These are phyloP conservation scores for Phyllotreta cruciferae DNA, from an alignment of 2,888 invertebrate genomes.

Conservation along the genomic window DNA sequence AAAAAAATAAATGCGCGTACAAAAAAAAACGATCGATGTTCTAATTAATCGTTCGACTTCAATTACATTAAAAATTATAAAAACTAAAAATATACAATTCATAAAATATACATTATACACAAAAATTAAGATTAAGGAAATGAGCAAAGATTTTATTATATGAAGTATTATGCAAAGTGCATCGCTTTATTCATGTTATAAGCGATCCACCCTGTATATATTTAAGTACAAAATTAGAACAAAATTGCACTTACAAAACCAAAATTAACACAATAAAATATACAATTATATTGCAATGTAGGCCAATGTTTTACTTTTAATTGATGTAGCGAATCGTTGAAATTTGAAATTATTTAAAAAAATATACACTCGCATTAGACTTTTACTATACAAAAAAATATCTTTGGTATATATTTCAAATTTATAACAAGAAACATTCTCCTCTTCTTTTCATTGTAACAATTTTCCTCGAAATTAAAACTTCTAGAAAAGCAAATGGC, in stretches of 20 bases:
- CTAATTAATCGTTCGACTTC: conserved; percentile 9
- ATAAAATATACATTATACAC: conserved; percentile 47
- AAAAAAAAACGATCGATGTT: conserved; percentile 31
- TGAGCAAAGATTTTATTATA: conserved; percentile 42
- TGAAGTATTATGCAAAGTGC: too few species aligned
- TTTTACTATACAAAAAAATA: conserved; percentile 58
- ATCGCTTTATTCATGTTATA: conserved; percentile 24
- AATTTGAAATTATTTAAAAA: conserved; percentile 49
- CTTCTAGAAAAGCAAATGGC: conserved; percentile 25
- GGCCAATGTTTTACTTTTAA: conserved; percentile 35
- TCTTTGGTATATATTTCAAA: conserved; percentile 59
- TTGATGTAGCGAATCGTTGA: conserved; percentile 45
- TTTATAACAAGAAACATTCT: conserved; percentile 55
- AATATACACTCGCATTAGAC: conserved; percentile 55
- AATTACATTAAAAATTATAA: conserved; percentile 19
- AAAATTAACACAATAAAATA: conserved; percentile 36
- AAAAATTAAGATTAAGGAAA: conserved; percentile 42
- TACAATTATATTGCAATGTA: conserved; percentile 36
- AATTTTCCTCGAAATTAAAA: conserved; percentile 42
- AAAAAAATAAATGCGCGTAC: conserved; percentile 35
- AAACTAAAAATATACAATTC: conserved; percentile 31
- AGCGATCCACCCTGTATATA: conserved; percentile 21
- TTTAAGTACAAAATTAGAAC: conserved; percentile 48
- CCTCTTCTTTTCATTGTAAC: conserved; percentile 44
- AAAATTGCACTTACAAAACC: conserved; percentile 41